Evolutionary conservation across 2,888 invertebrate species (phyloP).

Genomic region (Aricia artaxerxes): DNA sequence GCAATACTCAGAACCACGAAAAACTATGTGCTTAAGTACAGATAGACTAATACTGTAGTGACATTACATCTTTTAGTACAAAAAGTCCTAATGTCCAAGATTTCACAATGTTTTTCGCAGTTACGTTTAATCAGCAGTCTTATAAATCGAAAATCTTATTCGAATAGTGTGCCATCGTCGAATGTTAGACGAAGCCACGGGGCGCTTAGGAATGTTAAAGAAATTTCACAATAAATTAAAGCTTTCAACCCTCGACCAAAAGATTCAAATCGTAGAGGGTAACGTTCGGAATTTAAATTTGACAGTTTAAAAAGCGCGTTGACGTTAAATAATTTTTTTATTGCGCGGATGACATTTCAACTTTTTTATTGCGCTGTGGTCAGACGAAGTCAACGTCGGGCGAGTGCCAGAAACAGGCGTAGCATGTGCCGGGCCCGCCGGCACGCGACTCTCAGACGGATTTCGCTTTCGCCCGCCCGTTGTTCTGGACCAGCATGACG

Average conservation of each 20-base stretch:
- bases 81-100: constrained; percentile 16
- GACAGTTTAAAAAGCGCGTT: constrained; percentile 11
- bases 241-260: constrained; percentile 40
- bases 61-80: constrained; percentile 14
- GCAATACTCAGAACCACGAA: constrained; percentile 52
- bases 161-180: constrained; percentile 36
- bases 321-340: background rate
- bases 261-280: constrained; percentile 7
- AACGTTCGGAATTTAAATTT: constrained; percentile 15
- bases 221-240: constrained; percentile 44
- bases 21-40: constrained; percentile 43
- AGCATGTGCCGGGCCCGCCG: constrained; percentile 64
- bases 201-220: constrained; percentile 45
- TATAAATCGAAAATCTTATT: constrained; percentile 50
- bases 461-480: constrained; percentile 66
- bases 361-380: constrained; percentile 36
- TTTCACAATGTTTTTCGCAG: constrained; percentile 38
- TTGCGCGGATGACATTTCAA: constrained; percentile 1
- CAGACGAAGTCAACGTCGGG: constrained; percentile 66
- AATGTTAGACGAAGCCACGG: constrained; percentile 40
- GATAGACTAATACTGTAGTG: background rate
- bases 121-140: constrained; percentile 59
- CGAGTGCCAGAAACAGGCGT: constrained; percentile 65
- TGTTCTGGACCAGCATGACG: constrained; percentile 81
- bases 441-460: constrained; percentile 73